Base-by-base conservation (phyloP, 2,113 vertebrate genomes). In the Salminus brasiliensis region DNA sequence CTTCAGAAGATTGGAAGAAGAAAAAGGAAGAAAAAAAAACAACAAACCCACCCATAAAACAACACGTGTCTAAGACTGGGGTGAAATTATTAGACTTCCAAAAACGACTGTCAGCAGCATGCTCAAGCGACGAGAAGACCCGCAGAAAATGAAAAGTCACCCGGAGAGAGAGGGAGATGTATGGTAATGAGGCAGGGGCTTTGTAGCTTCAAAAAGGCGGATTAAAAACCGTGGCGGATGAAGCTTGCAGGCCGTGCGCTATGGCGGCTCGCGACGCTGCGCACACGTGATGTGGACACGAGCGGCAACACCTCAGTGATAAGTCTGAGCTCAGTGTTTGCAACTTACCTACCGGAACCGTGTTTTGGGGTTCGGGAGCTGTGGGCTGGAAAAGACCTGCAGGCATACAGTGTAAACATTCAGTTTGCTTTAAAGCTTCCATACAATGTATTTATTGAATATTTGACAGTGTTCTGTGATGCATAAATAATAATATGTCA, bases 71-170 rank as follows among this genome's bases (percentile, higher is more conserved):
- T 69, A 55, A 83, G 85, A 89, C 83, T 59, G 83, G 73, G 74
- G 49, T 81, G 11, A 82, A 72, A 52, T 87, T 81, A 89, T 90
- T 88, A 81, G 83, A 88, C 87, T 90, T 81, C 82, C 83, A 88
- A 81, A 89, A 87, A 85, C 85, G 81, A 81, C 72, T 74, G 83
- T 89, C 88, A 86, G 76, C 81, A 74, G 81, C 47, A 83, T 65
- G 72, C 57, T 41, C 60, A 76, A 70, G 57, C 72, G 71, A 75
- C 79, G 66, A 68, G 66, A 81, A 67, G 73, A 83, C 78, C 30
- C 39, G 41, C 81, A 72, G 66, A 77, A 80, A 84, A 76, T 81
- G 71, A 84, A 84, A 87, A 88, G 86, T 87, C 81, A 83, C 32
- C 81, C 49, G 65, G 63, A 66, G 45, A 25, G 49, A 52, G 59